Conservation (phyloP, 1,140 invertebrate species). For the Ostrea denselamellosa region DNA sequence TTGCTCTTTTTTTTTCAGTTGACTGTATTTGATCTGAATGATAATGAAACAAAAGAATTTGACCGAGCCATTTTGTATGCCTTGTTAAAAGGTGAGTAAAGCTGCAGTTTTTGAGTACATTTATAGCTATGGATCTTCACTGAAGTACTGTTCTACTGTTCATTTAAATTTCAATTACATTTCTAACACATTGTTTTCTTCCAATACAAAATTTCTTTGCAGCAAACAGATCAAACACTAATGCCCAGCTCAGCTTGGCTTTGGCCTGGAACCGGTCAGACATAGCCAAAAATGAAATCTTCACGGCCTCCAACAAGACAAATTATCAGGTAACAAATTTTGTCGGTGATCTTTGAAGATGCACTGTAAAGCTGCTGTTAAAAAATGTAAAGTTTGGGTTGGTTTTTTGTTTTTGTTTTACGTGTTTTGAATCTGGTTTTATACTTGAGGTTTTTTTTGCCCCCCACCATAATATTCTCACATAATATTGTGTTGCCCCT, state of each 20-base stretch:
- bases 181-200: background rate
- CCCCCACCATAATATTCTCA: too few relatives aligned
- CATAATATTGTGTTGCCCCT: too few relatives aligned
- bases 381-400: too few relatives aligned
- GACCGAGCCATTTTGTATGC: slow-evolving; percentile 49
- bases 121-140: too few relatives aligned
- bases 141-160: too few relatives aligned
- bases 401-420: too few relatives aligned
- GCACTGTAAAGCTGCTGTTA: too few relatives aligned
- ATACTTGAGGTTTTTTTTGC: too few relatives aligned
- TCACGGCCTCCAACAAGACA: slow-evolving; percentile 68
- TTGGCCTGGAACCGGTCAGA: slow-evolving; percentile 77
- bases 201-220: slow-evolving; percentile 35
- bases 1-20: slow-evolving; percentile 29
- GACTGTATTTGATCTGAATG: slow-evolving; percentile 46
- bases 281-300: slow-evolving; percentile 76
- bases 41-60: slow-evolving; percentile 45
- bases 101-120: background rate
- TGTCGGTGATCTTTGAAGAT: background rate
- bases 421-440: too few relatives aligned
- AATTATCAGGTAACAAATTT: slow-evolving; percentile 42
- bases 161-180: too few relatives aligned
- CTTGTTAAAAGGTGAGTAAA: slow-evolving; percentile 47
- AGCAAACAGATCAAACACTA: slow-evolving; percentile 73
- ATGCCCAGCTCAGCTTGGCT: slow-evolving; percentile 74